Evolutionary conservation across 2,113 vertebrate genomes (phyloP).

Genomic region (Lamprotornis superbus): DNA sequence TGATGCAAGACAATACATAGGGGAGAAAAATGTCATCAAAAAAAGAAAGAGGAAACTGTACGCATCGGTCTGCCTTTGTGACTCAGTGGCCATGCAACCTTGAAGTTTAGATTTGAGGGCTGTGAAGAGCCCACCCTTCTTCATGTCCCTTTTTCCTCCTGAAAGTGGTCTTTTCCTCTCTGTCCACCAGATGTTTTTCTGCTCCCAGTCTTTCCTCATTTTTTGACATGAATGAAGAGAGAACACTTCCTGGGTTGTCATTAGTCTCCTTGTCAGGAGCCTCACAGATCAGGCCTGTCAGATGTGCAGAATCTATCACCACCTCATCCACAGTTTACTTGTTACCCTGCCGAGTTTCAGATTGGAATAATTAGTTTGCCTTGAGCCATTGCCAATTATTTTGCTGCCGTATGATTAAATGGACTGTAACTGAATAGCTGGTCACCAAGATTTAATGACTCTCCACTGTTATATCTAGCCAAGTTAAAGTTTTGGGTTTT

Average conservation of each 20-base stretch:
- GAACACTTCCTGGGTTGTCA: neutral
- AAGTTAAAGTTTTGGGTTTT: neutral
- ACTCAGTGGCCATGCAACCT: neutral
- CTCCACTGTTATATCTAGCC: neutral
- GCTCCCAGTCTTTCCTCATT: neutral
- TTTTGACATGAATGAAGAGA: neutral
- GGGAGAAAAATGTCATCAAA: neutral
- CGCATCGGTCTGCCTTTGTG: neutral
- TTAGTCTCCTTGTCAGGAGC: neutral
- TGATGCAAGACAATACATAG: neutral
- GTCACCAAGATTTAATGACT: slow-evolving; percentile 27
- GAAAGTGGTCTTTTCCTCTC: neutral
- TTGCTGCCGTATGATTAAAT: slow-evolving; percentile 46
- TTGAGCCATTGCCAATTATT: slow-evolving; percentile 40
- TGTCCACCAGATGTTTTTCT: neutral
- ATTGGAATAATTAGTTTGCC: slow-evolving; percentile 38
- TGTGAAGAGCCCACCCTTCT: neutral
- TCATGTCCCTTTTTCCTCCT: neutral
- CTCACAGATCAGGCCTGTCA: neutral
- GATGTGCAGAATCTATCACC: slow-evolving; percentile 12
- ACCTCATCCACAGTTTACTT: neutral
- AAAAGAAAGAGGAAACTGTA: neutral
- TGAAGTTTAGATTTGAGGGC: neutral
- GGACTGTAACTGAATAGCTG: slow-evolving; percentile 8
- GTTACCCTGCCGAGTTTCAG: neutral